phyloP scores from a whole-genome alignment of 2,113 vertebrate species.

The Ophiodon elongatus region DNA sequence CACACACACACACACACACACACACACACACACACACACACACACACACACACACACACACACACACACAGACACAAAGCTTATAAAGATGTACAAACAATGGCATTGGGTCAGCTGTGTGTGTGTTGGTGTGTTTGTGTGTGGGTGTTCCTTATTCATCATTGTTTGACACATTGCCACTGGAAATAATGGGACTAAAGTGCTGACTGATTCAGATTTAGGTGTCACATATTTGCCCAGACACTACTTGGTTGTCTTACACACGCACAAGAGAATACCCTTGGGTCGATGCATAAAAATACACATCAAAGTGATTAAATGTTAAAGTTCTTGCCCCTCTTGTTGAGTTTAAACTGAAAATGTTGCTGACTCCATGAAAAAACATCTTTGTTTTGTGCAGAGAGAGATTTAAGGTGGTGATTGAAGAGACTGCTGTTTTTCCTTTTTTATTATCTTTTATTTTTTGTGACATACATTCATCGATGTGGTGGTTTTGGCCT shows the following conservation, averaged over 20 bases:
- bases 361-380: slow-evolving; percentile 61
- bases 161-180: slow-evolving; percentile 61
- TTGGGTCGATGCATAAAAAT: slow-evolving; percentile 46
- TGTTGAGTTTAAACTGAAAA: slow-evolving; percentile 54
- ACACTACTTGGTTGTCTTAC: slow-evolving; percentile 32
- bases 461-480: neutral
- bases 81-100: slow-evolving; percentile 30
- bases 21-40: neutral
- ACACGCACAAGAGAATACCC: slow-evolving; percentile 29
- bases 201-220: slow-evolving; percentile 76
- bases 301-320: slow-evolving; percentile 68
- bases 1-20: neutral
- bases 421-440: slow-evolving; percentile 16
- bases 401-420: slow-evolving; percentile 27
- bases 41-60: slow-evolving; percentile 18
- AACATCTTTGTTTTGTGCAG: slow-evolving; percentile 44
- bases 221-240: slow-evolving; percentile 42
- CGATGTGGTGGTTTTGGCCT: neutral
- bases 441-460: neutral
- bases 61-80: no score
- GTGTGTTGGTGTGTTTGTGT: slow-evolving; percentile 24
- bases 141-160: slow-evolving; percentile 47
- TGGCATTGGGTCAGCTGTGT: slow-evolving; percentile 26
- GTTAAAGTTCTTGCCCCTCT: slow-evolving; percentile 48
- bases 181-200: slow-evolving; percentile 66